Evolutionary conservation across 2,797 vertebrate species (phyloP), one percentile per base, ranked within the genome.

Genomic region (Sus cebifrons): DNA sequence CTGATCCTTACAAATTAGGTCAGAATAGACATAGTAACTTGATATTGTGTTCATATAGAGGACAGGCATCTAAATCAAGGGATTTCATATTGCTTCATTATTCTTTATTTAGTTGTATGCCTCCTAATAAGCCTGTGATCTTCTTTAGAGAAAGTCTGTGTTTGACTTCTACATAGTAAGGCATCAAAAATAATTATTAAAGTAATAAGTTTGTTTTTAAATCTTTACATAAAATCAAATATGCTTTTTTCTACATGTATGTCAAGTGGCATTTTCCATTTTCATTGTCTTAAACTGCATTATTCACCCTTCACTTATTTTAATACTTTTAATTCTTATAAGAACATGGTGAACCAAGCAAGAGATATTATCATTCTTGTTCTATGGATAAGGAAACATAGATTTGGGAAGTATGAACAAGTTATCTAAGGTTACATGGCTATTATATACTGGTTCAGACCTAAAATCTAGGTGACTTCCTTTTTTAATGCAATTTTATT

Each of bases 261-360:
- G 25, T 67, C 23, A n/a, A 70, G 9, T 83, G 11, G 0, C 16
- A 71, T 44, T 88, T 93, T 17, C 29, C 27, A 86, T 88, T 91
- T 75, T 91, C 14, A 44, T 78, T 91, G 11, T 70, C 44, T 83
- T 91, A 90, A 77, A 60, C 40, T 64, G 12, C 68, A 74, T 83
- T 56, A 89, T 75, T 49, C 79, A 75, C 10, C 5, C 18, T 91
- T 91, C 23, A 70, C 6, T 17, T 89, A 86, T 90, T 36, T 86
- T 91, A 77, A 52, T 14, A 89, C 2, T 65, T 64, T 84, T 78
- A 75, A 81, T 91, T 82, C 36, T 88, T 81, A 85, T 58, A 70
- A 71, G 11, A 93, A 75, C 20, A 2, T 68, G 54, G 7, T 70
- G 12, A 83, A 2, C 62, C 79, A 85, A 8, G 14, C 13, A 78